Evolutionary conservation across 1,140 invertebrate genomes (phyloP).

Genomic region (Macrobrachium nipponense): DNA sequence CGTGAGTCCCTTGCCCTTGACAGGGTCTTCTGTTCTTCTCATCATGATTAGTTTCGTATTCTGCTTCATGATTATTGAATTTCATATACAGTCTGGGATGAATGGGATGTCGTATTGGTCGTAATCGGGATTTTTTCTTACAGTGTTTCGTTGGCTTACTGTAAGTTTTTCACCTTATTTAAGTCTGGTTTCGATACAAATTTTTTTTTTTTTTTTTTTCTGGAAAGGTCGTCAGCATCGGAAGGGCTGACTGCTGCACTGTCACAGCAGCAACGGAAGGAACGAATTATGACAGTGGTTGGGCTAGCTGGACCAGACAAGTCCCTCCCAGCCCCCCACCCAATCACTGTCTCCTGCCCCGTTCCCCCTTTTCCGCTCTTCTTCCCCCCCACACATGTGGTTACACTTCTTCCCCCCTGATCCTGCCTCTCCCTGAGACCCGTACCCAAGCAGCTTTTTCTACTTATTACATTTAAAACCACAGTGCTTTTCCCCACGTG

Average conservation of each 20-base stretch:
- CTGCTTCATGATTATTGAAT: background rate
- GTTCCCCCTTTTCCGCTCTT: background rate
- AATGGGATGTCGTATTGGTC: too few species aligned
- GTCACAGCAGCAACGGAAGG: conserved; percentile 38
- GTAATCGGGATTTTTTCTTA: too few species aligned
- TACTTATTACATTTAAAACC: too few species aligned
- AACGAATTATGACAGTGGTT: conserved; percentile 32
- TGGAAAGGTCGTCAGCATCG: conserved; percentile 29
- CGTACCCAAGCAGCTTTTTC: too few species aligned
- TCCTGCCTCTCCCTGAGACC: background rate
- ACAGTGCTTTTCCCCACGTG: too few species aligned
- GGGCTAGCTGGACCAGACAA: background rate
- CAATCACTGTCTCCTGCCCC: background rate
- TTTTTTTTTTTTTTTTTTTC: too few species aligned
- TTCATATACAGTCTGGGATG: too few species aligned
- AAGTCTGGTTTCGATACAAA: too few species aligned
- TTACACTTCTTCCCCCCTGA: background rate
- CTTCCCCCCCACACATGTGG: too few species aligned
- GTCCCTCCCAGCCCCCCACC: background rate
- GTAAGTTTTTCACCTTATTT: background rate
- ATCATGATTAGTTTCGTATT: conserved; percentile 17
- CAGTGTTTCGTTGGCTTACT: background rate
- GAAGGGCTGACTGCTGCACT: conserved; percentile 14
- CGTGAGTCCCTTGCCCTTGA: background rate
- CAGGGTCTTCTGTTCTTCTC: background rate